These are phyloP conservation scores for Eueremaeus valkanovi DNA, from an alignment of 2,888 invertebrate genomes.

Conservation along the genomic window DNA sequence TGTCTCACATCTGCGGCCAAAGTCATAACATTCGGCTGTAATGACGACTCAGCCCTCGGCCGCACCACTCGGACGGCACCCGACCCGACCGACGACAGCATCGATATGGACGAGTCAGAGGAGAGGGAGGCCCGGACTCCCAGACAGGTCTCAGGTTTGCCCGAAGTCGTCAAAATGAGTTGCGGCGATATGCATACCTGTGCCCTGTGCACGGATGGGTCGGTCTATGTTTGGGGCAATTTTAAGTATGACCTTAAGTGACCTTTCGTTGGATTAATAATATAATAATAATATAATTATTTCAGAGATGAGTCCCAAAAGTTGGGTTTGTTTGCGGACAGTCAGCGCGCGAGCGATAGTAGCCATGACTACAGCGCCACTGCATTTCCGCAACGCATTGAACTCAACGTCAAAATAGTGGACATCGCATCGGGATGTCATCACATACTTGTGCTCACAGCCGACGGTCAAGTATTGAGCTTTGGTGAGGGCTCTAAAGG, in stretches of 20 bases:
- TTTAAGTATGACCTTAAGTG: conserved; percentile 64
- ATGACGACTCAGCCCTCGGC: conserved; percentile 93
- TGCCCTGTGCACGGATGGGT: conserved; percentile 75
- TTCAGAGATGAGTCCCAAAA: conserved; percentile 40
- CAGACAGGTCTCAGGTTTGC: conserved; percentile 62
- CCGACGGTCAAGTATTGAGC: conserved; percentile 66
- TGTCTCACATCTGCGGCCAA: conserved; percentile 62
- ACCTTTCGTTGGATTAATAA: too few species aligned
- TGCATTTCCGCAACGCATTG: neutral
- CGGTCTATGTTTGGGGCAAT: conserved; percentile 89
- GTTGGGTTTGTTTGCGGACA: conserved; percentile 33
- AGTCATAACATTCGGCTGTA: conserved; percentile 84
- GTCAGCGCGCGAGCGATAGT: neutral
- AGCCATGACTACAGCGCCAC: neutral
- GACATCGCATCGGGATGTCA: conserved; percentile 86
- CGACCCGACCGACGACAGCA: conserved; percentile 27
- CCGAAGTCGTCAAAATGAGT: conserved; percentile 62
- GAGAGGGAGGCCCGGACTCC: conserved; percentile 69
- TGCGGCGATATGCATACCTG: conserved; percentile 95
- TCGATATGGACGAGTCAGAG: conserved; percentile 67
- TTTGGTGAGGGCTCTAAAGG: conserved; percentile 93
- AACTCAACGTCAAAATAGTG: conserved; percentile 59
- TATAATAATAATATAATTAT: neutral
- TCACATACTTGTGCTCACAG: conserved; percentile 77
- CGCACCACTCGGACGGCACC: conserved; percentile 71